phyloP scores from a whole-genome alignment of 2,888 invertebrate genomes.

The Halocaridina rubra region DNA sequence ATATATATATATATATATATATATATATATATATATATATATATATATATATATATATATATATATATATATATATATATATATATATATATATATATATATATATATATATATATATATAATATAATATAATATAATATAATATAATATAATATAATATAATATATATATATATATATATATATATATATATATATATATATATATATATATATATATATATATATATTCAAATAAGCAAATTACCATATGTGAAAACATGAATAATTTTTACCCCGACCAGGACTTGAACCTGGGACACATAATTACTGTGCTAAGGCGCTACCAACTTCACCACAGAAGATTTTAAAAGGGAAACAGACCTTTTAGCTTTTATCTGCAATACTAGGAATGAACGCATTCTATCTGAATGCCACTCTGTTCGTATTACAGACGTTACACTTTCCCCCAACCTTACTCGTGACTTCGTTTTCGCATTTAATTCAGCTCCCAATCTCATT shows the following conservation, averaged over 20 bases:
- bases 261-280: background rate
- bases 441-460: too few relatives aligned
- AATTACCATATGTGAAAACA: background rate
- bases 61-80: slow-evolving; percentile 33
- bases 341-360: too few relatives aligned
- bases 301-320: too few relatives aligned
- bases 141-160: background rate
- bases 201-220: background rate
- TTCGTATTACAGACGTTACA: too few relatives aligned
- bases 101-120: slow-evolving; percentile 18
- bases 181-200: slow-evolving; percentile 9
- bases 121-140: background rate
- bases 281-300: background rate
- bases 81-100: slow-evolving; percentile 25
- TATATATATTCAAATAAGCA: background rate
- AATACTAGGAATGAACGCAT: too few relatives aligned
- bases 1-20: slow-evolving; percentile 20
- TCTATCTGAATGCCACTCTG: too few relatives aligned
- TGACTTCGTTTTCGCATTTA: too few relatives aligned
- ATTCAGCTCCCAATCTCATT: too few relatives aligned
- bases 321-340: too few relatives aligned
- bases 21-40: slow-evolving; percentile 4
- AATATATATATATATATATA: slow-evolving; percentile 7
- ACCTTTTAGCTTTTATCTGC: too few relatives aligned
- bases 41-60: slow-evolving; percentile 29